A percentile compares a stretch with the other conserved stretches of the same genome.
Conservation (phyloP, 2,113 vertebrate genomes). For the Xerus inauris region DNA sequence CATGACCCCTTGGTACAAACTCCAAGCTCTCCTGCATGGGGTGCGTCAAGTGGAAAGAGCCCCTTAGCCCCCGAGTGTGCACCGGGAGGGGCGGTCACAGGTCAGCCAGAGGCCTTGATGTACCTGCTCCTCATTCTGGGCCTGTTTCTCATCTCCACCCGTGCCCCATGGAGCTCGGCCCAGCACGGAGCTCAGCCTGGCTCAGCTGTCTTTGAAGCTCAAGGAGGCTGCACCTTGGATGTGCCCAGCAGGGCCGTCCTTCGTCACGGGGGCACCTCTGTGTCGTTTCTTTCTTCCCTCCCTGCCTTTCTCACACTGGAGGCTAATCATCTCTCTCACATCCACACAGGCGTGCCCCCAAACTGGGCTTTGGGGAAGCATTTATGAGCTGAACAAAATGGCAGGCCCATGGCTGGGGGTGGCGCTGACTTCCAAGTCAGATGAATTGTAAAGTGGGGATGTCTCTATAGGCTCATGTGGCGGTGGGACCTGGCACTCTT, state of each 20-base stretch:
- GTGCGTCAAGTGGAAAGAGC: neutral
- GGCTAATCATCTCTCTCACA: neutral
- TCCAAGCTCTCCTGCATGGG: neutral
- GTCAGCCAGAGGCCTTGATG: neutral
- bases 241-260: neutral
- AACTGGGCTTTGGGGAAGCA: neutral
- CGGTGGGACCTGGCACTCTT: neutral
- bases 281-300: neutral
- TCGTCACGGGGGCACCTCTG: neutral
- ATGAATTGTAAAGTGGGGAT: fast-evolving
- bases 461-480: neutral
- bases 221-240: neutral
- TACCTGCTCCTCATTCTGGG: neutral
- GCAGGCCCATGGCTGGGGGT: neutral
- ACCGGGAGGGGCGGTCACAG: neutral
- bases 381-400: neutral
- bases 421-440: fast-evolving
- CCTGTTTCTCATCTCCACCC: neutral
- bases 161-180: neutral
- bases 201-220: slow-evolving; percentile 22
- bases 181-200: neutral
- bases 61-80: slow-evolving; percentile 33
- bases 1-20: neutral
- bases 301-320: neutral
- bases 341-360: too few relatives aligned